Conservation (phyloP, 2,113 vertebrate species). For the Cryptotis parvus region DNA sequence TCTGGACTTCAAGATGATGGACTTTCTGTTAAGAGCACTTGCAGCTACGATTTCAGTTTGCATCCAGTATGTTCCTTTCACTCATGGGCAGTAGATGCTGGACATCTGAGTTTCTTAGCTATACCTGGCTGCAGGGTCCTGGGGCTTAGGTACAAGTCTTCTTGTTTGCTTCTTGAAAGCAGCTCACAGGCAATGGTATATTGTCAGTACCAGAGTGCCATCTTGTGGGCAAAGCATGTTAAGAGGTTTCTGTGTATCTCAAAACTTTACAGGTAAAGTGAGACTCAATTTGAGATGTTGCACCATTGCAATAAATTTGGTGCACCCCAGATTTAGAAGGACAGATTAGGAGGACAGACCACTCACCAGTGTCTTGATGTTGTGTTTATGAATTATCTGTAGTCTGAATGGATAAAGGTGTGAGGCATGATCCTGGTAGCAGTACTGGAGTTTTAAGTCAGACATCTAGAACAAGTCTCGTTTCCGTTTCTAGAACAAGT, state of each 20-base stretch:
- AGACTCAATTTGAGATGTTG: not conserved
- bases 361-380: not conserved
- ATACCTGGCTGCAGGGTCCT: not conserved
- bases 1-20: not conserved
- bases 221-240: constrained; percentile 67
- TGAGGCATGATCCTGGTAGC: not conserved
- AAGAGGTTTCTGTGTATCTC: not conserved
- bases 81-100: not conserved
- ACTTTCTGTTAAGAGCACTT: not conserved
- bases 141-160: not conserved
- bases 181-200: constrained; percentile 55
- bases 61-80: not conserved
- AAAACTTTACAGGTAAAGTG: not conserved
- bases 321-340: constrained; percentile 15
- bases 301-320: not conserved
- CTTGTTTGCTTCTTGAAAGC: constrained; percentile 31
- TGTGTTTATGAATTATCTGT: constrained; percentile 55
- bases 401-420: not conserved
- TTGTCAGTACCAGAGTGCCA: constrained; percentile 76
- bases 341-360: not conserved
- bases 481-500: constrained; percentile 20
- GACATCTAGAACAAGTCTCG: not conserved
- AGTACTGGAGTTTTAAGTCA: not conserved
- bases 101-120: not conserved
- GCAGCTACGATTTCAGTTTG: constrained; percentile 5